Evolutionary conservation across 2,888 invertebrate species (phyloP), one percentile per base, ranked within the genome.

Genomic region (Limulus polyphemus): DNA sequence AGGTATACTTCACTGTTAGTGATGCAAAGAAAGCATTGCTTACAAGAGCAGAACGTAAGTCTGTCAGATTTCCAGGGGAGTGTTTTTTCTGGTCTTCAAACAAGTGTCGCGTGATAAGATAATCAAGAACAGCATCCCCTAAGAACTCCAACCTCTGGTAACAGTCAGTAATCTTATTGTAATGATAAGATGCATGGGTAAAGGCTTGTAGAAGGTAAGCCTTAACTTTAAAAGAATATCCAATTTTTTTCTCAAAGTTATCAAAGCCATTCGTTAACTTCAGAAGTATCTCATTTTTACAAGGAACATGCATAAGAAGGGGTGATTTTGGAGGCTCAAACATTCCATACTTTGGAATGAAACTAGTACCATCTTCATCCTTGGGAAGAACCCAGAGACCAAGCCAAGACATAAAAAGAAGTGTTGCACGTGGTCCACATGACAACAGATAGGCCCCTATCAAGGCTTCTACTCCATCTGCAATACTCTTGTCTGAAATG

Each of bases 1-100:
- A 83, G 13, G 86, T 84, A 76, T 88, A 83, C 68, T 90, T 85
- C 13, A 95, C 91, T 9, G 90, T 83, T 59, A 94, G 81, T 46
- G 90, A 87, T 0, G 92, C 97, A 73, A 99, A 91, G 0, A 94
- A 97, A 63, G 89, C 85, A 73, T 99, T 99, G 75, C 99, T 98
- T 3, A 99, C 98, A 3, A 99, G 80, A 0, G 98, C 91, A 0
- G 97, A 95, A 50, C 98, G 81, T 64, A 98, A 75, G 77, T 98
- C 97, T 0, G 97, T 97, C 62, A 99, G 77, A 16, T 90, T 84
- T 0, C 95, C 97, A 0, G 93, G 92, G 62, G 82, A 82, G 73
- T 89, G 79, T 54, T 78, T 72, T 0, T 78, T 78, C 65, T 83
- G 83, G 65, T 83, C 82, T 75, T 94, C 91, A 74, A 83, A 97